phyloP scores from a whole-genome alignment of 2,888 invertebrate species.

The Pyrrhia umbra region DNA sequence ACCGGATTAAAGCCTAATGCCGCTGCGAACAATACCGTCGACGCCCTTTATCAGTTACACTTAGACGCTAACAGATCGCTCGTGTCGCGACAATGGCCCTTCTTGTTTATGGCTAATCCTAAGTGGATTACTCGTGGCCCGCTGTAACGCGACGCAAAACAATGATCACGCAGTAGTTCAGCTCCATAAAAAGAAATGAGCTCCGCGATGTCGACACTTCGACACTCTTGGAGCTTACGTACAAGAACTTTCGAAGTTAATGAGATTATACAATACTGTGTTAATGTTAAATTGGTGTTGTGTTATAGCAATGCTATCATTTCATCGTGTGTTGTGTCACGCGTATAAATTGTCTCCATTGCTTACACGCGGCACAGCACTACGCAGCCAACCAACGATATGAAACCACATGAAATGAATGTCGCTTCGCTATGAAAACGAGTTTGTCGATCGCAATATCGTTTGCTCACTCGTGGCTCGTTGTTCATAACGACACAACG shows the following conservation, averaged over 20 bases:
- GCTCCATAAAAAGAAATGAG: constrained; percentile 54
- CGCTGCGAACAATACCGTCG: constrained; percentile 85
- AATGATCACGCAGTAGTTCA: constrained; percentile 56
- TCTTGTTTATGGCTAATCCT: constrained; percentile 88
- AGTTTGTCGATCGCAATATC: constrained; percentile 64
- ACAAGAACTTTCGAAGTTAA: constrained; percentile 32
- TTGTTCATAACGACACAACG: constrained; percentile 59
- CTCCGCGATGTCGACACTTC: constrained; percentile 38
- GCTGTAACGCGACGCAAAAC: constrained; percentile 67
- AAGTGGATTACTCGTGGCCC: constrained; percentile 85
- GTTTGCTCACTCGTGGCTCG: constrained; percentile 59
- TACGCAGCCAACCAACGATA: constrained; percentile 51
- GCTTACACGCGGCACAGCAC: constrained; percentile 56
- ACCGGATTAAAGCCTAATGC: constrained; percentile 88
- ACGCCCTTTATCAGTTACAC: constrained; percentile 84
- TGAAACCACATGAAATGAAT: constrained; percentile 64
- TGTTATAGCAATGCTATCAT: constrained; percentile 44
- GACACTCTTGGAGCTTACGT: constrained; percentile 40
- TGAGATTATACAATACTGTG: constrained; percentile 43
- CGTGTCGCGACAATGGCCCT: constrained; percentile 84
- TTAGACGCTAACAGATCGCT: constrained; percentile 88
- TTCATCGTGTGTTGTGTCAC: constrained; percentile 44
- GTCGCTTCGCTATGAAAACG: constrained; percentile 59
- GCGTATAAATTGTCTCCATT: constrained; percentile 60
- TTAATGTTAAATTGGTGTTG: constrained; percentile 39